Base-by-base conservation (phyloP, 2,113 vertebrate species). In the Anarrhichthys ocellatus region DNA sequence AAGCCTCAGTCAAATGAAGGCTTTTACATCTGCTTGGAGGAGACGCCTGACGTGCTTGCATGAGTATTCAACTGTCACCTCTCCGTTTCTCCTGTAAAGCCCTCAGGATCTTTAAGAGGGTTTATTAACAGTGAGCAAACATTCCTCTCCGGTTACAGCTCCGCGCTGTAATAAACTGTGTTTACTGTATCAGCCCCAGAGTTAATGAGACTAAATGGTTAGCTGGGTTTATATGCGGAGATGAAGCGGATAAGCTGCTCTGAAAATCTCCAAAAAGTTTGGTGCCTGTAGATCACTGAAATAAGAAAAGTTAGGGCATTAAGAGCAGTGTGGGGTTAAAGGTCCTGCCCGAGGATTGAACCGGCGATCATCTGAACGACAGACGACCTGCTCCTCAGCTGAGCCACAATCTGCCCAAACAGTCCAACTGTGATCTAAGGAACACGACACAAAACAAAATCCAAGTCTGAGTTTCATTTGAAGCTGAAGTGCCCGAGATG, bases 101-200 rank as follows among this genome's bases (percentile, higher is more conserved):
- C 80, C 69, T 62, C 29, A 9, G 84, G 89, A 80, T 85, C 11
- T 89, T 88, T 71, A 92, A 77, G 69, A 71, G 76, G 64, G 32
- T 85, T 86, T 78, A 89, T 90, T 89, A 92, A 91, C 88, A 85
- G 85, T 77, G 86, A 90, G 92, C 90, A 88, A 93, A 93, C 89
- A 85, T 18, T 84, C 54, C 56, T 85, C 87, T 92, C 80, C 5
- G 72, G 79, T 93, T 93, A 34, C 90, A 68, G 66, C 52, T 36
- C 66, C 1, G 65, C 9, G 70, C 79, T 59, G 71, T 75, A 92
- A 94, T 93, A 89, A 92, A 93, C 18, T 24, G 36, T 92, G 81
- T 93, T 93, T 90, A 91, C 91, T 70, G 80, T 80, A 77, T 89
- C 79, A 29, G 81, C 29, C 77, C n/a, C 50, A 1, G 87, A 89